Evolutionary conservation across 2,888 invertebrate genomes (phyloP), one percentile per base, ranked within the genome.

Genomic region (Drosophila formosana): DNA sequence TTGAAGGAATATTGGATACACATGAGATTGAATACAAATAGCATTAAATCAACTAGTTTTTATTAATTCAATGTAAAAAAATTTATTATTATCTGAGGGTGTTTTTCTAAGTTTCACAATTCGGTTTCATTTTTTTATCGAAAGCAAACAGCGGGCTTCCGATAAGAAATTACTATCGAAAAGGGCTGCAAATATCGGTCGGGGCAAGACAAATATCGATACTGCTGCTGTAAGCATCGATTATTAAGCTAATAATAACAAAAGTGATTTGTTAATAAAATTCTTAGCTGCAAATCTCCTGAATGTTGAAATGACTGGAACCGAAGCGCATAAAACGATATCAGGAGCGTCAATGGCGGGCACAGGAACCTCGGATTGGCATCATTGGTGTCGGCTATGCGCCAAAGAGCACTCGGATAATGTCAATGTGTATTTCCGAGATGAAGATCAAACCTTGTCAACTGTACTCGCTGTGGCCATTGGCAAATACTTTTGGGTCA

Each of bases 351-450:
- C 46, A 1, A 51, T 45, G 3, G 23, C 45, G 9, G 23, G 13
- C 39, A 50, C 47, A 4, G 69, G 58, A 7, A 9, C 61, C 18
- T 18, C 18, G 18, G 18, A 18, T 18, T 18, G 18, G 18, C 18
- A 18, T 18, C 18, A 18, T 18, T 91, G 91, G 91, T 91, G 91
- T 66, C 90, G 91, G 0, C 82, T 91, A 6, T 91, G 91, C 55
- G 91, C 90, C 34, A 89, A 90, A 18, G 18, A 18, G 18, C 18
- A 18, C 18, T 18, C 18, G 41, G 85, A 90, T 32, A 80, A 85
- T 57, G 53, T 65, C 11, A 66, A 60, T 9, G 18, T 18, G 18
- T 18, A 18, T 18, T 18, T 18, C 18, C 18, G 18, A 18, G 18
- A 18, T 18, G 18, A 18, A 18, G 18, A 18, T 18, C 18, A 18